Percentiles rank a stretch among this genome's conserved stretches.
phyloP scores from a whole-genome alignment of 2,888 invertebrate species.

The Drosophila demipolita region DNA sequence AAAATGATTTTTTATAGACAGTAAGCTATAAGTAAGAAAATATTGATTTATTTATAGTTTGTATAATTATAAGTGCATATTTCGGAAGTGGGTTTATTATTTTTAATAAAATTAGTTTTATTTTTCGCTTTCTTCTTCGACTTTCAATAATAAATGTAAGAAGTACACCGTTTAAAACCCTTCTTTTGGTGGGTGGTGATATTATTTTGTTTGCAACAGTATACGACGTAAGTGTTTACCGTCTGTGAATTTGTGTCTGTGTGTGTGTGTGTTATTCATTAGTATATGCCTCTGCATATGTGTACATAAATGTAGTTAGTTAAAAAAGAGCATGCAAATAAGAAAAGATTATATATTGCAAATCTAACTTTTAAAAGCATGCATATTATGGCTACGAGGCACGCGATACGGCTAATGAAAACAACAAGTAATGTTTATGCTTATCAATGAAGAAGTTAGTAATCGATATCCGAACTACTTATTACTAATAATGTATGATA shows the following conservation, averaged over 20 bases:
- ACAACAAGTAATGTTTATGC: background rate
- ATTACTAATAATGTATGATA: no score
- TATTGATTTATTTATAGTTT: background rate
- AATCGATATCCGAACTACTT: background rate
- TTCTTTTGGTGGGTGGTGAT: background rate
- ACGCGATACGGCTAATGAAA: background rate
- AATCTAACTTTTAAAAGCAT: background rate
- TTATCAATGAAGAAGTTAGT: background rate
- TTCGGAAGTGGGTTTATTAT: background rate
- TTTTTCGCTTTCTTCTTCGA: background rate
- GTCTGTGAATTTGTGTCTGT: background rate
- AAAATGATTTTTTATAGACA: background rate
- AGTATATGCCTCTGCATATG: background rate
- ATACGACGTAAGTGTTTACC: background rate
- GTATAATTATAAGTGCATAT: background rate
- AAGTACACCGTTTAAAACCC: no score
- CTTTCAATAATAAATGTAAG: background rate
- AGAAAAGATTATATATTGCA: background rate
- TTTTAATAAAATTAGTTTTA: background rate
- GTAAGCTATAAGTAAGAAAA: background rate
- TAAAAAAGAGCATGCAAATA: background rate
- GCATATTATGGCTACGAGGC: background rate
- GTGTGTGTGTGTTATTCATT: background rate
- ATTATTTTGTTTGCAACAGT: background rate
- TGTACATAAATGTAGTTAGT: background rate